phyloP scores from a whole-genome alignment of 1,140 invertebrate genomes.

The Pseudomyrmex flavicornis region DNA sequence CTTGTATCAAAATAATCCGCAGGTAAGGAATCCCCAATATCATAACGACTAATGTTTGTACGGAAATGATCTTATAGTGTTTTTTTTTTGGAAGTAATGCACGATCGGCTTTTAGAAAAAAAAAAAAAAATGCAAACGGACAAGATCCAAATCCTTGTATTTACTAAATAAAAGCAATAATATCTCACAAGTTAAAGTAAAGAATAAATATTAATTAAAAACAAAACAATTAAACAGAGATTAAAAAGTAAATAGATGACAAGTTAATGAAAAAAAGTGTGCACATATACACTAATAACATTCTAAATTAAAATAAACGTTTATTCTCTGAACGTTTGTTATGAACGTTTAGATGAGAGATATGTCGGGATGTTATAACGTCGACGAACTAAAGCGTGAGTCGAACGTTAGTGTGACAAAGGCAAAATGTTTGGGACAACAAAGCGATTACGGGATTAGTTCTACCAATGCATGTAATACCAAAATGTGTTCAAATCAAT shows the following conservation, averaged over 20 bases:
- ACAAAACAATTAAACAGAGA: no score
- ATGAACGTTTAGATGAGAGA: no score
- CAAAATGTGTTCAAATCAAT: constrained; percentile 72
- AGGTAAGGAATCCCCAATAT: constrained; percentile 66
- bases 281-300: not conserved
- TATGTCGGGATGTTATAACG: constrained; percentile 61
- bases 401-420: constrained; percentile 57
- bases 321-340: no score
- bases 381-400: constrained; percentile 71
- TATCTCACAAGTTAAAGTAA: no score
- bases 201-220: no score
- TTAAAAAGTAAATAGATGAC: no score
- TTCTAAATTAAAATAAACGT: constrained; percentile 63
- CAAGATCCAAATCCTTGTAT: no score
- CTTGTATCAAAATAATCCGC: constrained; percentile 64
- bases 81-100: not conserved
- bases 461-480: constrained; percentile 72
- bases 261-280: no score
- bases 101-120: not conserved
- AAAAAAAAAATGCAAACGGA: no score
- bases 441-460: constrained; percentile 81
- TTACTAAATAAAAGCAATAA: no score
- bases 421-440: constrained; percentile 77
- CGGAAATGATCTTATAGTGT: not conserved
- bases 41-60: constrained; percentile 15